Percentiles rank a stretch among this genome's conserved stretches.
phyloP scores from a whole-genome alignment of 2,113 vertebrate species.

The Sardina pilchardus region DNA sequence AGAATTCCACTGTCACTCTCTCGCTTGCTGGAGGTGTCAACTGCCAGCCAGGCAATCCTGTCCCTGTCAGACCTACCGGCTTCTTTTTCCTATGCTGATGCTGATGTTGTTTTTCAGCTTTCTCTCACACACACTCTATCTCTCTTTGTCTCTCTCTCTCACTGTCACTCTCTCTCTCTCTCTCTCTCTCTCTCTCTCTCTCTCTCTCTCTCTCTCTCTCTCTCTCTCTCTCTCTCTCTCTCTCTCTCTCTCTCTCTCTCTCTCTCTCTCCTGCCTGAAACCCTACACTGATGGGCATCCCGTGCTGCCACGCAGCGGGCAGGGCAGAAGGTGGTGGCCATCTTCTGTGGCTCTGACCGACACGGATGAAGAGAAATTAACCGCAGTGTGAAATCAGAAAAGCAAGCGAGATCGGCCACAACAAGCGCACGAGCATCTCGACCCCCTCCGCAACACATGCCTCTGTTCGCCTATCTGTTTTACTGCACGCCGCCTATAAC shows the following conservation, averaged over 20 bases:
- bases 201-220: not conserved
- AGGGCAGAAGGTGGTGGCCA: not conserved
- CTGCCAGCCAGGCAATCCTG: constrained; percentile 22
- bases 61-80: not conserved
- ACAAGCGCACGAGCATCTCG: not conserved
- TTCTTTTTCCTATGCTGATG: not conserved
- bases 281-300: not conserved
- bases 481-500: not conserved
- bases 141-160: not conserved
- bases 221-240: not conserved
- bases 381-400: not conserved
- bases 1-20: constrained; percentile 33
- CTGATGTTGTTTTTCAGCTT: not conserved
- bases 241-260: not conserved
- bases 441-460: not conserved
- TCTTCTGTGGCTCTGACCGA: not conserved
- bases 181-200: not conserved
- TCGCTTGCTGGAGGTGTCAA: constrained; percentile 19
- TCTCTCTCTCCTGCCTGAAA: not conserved
- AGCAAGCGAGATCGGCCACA: not conserved
- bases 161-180: not conserved
- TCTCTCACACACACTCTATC: too few species aligned
- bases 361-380: not conserved
- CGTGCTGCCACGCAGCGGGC: not conserved
- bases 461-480: constrained; percentile 9